Base-by-base conservation (phyloP, 2,888 invertebrate species). In the Chironomus tentans region DNA sequence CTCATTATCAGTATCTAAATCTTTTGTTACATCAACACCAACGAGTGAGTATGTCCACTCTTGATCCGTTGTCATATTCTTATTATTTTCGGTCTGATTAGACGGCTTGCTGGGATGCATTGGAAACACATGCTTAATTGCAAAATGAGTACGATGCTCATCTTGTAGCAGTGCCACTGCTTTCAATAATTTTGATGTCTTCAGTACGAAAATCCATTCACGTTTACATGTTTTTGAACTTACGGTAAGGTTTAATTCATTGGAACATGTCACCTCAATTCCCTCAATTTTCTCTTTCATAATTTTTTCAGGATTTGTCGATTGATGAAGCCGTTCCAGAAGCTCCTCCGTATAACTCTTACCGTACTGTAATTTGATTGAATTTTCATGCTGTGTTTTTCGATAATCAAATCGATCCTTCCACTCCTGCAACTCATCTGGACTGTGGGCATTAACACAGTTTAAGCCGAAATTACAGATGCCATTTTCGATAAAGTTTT, bases 381-480 rank as follows among this genome's bases (percentile, higher is more conserved):
- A 90, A 78, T 87, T 84, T 80, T 88, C 87, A 77, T 88, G 81
- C 78, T 87, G 87, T 87, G 88, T 89, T 78, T 87, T 85, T 21
- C 90, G 84, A 80, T 90, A 89, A 78, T 89, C 88, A 81, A 91
- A 91, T 76, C 91, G 83, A 78, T 90, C 88, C 79, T 88, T 88
- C 92, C 92, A 92, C 82, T 92, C 92, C 24, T 87, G 85, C 7
- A 92, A 82, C 81, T 92, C 92, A 70, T 88, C 89, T 22, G 85
- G 82, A 1, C 91, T 90, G 80, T 92, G 92, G 1, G 92, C 92
- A 81, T 90, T 89, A 10, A 90, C 89, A 81, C 92, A 92, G 80
- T 90, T 90, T 70, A 87, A 86, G 18, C 91, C 91, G 80, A 89
- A 89, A 70, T 89, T 86, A 81, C 92, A 92, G 62, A 84, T 83